Conservation (phyloP, 2,797 vertebrate genomes). For the Neostethus bicornis region DNA sequence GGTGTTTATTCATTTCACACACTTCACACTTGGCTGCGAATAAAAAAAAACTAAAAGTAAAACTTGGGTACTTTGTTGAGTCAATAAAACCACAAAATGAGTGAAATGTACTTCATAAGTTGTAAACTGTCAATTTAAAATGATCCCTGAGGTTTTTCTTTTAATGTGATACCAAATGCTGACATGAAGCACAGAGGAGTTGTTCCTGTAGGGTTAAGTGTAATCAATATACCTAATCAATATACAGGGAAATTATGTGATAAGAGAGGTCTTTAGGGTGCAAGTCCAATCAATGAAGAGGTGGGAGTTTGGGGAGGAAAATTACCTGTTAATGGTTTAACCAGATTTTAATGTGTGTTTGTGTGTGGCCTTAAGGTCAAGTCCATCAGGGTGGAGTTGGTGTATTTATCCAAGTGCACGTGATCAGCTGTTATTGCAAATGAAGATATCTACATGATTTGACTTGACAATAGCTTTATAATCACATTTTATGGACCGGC, state of each 20-base stretch:
- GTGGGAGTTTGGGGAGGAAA: constrained; percentile 68
- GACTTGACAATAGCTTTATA: constrained; percentile 7
- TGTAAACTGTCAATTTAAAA: constrained; percentile 43
- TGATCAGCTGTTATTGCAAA: constrained; percentile 3
- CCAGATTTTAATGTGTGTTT: constrained; percentile 57
- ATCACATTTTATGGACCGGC: constrained; percentile 15
- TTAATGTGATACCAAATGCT: constrained; percentile 55
- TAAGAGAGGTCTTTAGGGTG: constrained; percentile 75
- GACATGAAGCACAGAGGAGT: constrained; percentile 41
- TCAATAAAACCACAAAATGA: neutral
- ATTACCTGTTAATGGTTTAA: constrained; percentile 72
- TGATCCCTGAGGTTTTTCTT: constrained; percentile 48
- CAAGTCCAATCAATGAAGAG: constrained; percentile 74
- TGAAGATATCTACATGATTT: neutral
- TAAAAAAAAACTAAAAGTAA: too few relatives aligned
- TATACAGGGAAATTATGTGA: constrained; percentile 81
- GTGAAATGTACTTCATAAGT: constrained; percentile 10
- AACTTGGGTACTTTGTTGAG: neutral
- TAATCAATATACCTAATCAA: constrained; percentile 83
- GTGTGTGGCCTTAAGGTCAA: constrained; percentile 68
- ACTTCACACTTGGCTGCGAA: too few relatives aligned
- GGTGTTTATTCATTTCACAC: too few relatives aligned
- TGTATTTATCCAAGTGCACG: constrained; percentile 31
- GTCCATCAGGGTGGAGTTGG: constrained; percentile 31
- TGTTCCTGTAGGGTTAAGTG: constrained; percentile 67